Evolutionary conservation across 2,888 invertebrate species (phyloP).

Genomic region (Polyommatus iphigenia): DNA sequence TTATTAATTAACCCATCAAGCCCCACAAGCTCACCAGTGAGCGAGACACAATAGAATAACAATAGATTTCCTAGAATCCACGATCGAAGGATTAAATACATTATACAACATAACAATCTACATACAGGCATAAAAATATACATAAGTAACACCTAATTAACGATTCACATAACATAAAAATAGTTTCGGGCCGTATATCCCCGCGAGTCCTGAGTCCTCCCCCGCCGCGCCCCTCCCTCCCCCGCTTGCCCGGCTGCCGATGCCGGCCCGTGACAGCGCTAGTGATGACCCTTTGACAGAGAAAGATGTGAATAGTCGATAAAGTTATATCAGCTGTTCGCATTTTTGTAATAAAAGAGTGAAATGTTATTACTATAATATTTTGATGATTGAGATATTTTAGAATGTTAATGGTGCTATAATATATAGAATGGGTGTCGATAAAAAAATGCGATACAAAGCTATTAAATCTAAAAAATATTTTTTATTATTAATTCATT

Average conservation of each 20-base stretch:
- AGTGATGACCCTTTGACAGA: not conserved
- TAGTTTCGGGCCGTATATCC: not conserved
- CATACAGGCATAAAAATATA: not conserved
- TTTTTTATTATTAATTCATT: not conserved
- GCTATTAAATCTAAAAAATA: not conserved
- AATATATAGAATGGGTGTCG: no score
- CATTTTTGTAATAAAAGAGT: not conserved
- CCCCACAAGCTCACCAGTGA: no score
- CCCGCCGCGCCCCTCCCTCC: not conserved
- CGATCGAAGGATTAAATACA: no score
- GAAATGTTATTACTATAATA: not conserved
- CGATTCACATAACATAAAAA: slow-evolving; percentile 12
- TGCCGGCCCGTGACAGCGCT: not conserved
- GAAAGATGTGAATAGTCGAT: not conserved
- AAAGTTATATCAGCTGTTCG: not conserved
- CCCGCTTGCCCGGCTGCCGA: not conserved
- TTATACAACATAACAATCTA: not conserved
- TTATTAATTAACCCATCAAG: not conserved
- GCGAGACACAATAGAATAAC: no score
- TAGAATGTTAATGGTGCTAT: not conserved
- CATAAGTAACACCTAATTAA: not conserved
- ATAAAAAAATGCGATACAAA: not conserved
- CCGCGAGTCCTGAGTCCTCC: slow-evolving; percentile 13
- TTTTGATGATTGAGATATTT: not conserved
- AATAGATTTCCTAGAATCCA: no score